Percentiles rank a stretch among this genome's conserved stretches.
These are phyloP conservation scores for Carcharodon carcharias DNA, from an alignment of 2,797 vertebrate species.

Conservation along the genomic window DNA sequence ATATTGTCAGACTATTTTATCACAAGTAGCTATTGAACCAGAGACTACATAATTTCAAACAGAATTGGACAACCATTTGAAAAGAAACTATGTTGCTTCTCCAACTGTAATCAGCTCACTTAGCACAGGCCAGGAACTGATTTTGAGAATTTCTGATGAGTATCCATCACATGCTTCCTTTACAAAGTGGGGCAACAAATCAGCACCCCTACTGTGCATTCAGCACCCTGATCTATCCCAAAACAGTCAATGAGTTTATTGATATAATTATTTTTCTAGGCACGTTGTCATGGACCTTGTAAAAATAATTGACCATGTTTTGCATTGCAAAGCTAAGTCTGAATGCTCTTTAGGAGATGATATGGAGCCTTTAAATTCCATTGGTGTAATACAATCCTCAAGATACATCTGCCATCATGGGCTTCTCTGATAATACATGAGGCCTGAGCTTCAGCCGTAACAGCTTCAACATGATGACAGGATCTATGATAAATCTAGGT, in stretches of 20 bases:
- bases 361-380: not conserved
- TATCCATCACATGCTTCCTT: not conserved
- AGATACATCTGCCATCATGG: slow-evolving; percentile 7
- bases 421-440: not conserved
- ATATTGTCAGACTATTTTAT: not conserved
- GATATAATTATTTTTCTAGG: not conserved
- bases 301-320: not conserved
- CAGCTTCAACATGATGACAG: slow-evolving; percentile 17
- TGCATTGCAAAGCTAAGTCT: not conserved
- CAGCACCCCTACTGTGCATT: not conserved
- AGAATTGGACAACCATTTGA: not conserved
- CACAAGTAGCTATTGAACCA: not conserved
- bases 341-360: not conserved
- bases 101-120: not conserved
- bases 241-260: not conserved
- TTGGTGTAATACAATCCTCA: not conserved
- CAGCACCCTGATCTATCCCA: not conserved
- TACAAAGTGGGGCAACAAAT: not conserved
- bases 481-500: not conserved
- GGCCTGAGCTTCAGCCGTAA: not conserved
- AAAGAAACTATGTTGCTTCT: not conserved
- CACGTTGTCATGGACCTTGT: not conserved
- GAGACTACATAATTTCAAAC: not conserved
- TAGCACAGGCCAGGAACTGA: not conserved
- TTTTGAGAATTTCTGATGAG: not conserved